Evolutionary conservation across 2,888 invertebrate species (phyloP), one percentile per base, ranked within the genome.

Genomic region (Apotomis turbidana): DNA sequence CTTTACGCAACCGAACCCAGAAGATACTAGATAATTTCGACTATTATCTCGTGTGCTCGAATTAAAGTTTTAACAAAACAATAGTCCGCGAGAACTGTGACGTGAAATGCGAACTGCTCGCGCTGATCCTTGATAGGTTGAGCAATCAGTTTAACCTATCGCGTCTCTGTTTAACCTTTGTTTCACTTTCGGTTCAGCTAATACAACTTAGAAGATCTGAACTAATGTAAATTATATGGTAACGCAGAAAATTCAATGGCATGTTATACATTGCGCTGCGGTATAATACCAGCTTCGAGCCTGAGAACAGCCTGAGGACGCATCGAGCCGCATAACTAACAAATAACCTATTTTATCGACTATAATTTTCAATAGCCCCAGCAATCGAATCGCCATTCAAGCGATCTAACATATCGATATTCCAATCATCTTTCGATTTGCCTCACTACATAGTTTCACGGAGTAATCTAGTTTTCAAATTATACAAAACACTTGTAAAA

Each of bases 1-100:
- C 80, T 90, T 93, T 92, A 87, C 91, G 92, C 91, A 93, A 93
- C 80, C 89, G 89, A 86, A 84, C 85, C 83, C 84, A 85, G 87
- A 86, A 88, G 87, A 90, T 85, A 86, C 85, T 82, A 87, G 88
- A 89, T 87, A 84, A 90, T 85, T 87, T 85, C 79, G 80, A 78
- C 79, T 76, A 80, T 86, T 85, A 84, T 82, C 81, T 82, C 81
- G 78, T 81, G 80, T 78, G 76, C 74, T 75, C 77, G 71, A 74
- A 75, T 74, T 74, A 75, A 74, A 73, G 60, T 66, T 63, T 70
- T 63, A 61, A 58, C 67, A 74, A 64, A 75, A 77, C 76, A 77
- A 77, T 74, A 69, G 66, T 27, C 49, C 57, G 66, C 66, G 55
- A 66, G 64, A 66, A 66, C 61, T 71, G 71, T 57, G 60, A 59